phyloP scores from a whole-genome alignment of 2,888 invertebrate species.

The Andrena bucephala region DNA sequence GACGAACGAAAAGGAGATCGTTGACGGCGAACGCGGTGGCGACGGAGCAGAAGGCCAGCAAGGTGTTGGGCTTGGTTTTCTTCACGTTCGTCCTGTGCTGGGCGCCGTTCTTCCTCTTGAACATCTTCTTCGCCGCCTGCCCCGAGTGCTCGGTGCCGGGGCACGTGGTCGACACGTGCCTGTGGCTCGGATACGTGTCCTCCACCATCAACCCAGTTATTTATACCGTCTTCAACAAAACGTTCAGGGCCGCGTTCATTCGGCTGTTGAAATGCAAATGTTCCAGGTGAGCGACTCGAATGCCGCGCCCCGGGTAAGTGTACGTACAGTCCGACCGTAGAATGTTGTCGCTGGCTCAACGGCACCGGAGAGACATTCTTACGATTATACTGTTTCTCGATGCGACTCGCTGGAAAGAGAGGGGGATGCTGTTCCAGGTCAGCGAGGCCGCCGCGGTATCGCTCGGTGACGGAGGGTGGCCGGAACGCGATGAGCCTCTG shows the following conservation, averaged over 20 bases:
- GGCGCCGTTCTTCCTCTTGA: constrained; percentile 96
- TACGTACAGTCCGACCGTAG: not conserved
- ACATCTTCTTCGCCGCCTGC: constrained; percentile 94
- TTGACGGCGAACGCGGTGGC: constrained; percentile 93
- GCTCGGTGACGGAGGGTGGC: constrained; percentile 89
- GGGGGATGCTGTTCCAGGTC: constrained; percentile 85
- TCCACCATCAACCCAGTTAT: constrained; percentile 97
- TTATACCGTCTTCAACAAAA: constrained; percentile 96
- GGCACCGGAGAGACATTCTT: too few relatives aligned
- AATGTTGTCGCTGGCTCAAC: too few relatives aligned
- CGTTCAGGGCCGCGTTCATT: constrained; percentile 94
- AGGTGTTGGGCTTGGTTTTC: constrained; percentile 96
- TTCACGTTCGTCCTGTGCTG: constrained; percentile 97
- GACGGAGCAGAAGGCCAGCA: constrained; percentile 98
- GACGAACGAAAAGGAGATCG: constrained; percentile 89
- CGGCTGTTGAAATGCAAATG: constrained; percentile 91
- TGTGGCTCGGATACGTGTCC: constrained; percentile 97
- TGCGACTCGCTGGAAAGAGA: constrained; percentile 17
- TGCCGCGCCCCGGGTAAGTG: not conserved
- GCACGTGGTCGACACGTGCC: constrained; percentile 92
- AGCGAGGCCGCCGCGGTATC: constrained; percentile 90
- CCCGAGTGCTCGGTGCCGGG: constrained; percentile 91
- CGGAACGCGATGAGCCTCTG: constrained; percentile 90
- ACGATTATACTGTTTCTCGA: constrained; percentile 10
- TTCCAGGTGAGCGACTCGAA: constrained; percentile 87